These are phyloP conservation scores for Camptogramma bilineatum DNA, from an alignment of 2,888 invertebrate species.

Conservation along the genomic window DNA sequence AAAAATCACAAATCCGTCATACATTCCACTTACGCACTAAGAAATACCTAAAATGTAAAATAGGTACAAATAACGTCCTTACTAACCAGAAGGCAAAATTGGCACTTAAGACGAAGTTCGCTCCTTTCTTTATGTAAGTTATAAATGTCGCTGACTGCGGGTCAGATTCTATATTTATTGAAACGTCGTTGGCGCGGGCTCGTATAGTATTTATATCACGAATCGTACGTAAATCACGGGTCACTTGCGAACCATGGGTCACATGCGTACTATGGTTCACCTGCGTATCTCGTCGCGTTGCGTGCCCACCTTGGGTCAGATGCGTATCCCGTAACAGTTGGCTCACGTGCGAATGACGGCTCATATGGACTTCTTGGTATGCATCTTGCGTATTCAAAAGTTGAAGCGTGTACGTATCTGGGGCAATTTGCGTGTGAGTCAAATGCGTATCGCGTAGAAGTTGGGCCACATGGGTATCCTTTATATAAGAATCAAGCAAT, in stretches of 20 bases:
- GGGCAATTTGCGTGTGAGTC: neutral
- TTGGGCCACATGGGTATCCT: slow-evolving; percentile 5
- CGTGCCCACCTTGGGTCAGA: neutral
- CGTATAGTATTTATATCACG: slow-evolving; percentile 15
- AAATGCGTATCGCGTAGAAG: slow-evolving; percentile 7
- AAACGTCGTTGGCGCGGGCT: slow-evolving; percentile 9
- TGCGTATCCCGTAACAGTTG: slow-evolving; percentile 21
- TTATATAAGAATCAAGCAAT: slow-evolving; percentile 12
- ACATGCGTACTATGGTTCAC: slow-evolving; percentile 20
- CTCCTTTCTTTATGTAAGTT: slow-evolving; percentile 66
- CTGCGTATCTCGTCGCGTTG: neutral
- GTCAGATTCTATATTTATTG: slow-evolving; percentile 29
- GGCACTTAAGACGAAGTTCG: slow-evolving; percentile 82
- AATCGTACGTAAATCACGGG: slow-evolving; percentile 9
- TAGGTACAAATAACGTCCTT: slow-evolving; percentile 84
- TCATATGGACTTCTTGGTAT: neutral
- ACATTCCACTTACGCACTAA: slow-evolving; percentile 81
- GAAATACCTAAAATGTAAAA: slow-evolving; percentile 81
- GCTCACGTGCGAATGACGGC: slow-evolving; percentile 7
- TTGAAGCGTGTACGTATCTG: slow-evolving; percentile 2
- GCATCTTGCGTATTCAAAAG: slow-evolving; percentile 5
- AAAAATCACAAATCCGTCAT: slow-evolving; percentile 71
- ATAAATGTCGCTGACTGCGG: slow-evolving; percentile 53
- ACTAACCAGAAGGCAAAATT: slow-evolving; percentile 86
- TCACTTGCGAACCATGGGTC: slow-evolving; percentile 8